Conservation (phyloP, 2,113 vertebrate species). For the Jacana jacana region DNA sequence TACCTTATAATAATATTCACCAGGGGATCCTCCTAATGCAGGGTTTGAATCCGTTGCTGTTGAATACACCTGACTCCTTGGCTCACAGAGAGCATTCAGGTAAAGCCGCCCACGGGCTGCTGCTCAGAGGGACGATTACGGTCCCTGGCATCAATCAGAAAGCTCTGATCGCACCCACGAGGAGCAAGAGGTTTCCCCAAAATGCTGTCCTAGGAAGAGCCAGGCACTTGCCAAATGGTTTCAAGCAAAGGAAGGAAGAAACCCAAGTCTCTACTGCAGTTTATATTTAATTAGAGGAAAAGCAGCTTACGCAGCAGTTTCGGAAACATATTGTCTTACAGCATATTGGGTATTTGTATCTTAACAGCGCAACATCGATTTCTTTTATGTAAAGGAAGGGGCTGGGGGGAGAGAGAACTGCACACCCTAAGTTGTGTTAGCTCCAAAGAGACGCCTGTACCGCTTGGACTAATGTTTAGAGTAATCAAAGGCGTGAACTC, state of each 20-base stretch:
- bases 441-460: constrained; percentile 40
- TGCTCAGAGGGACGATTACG: not conserved
- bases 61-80: not conserved
- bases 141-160: not conserved
- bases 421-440: constrained; percentile 44
- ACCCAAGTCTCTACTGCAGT: not conserved
- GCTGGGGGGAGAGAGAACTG: not conserved
- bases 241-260: constrained; percentile 6
- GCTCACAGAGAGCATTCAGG: not conserved
- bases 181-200: not conserved
- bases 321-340: constrained; percentile 45
- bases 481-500: constrained; percentile 65
- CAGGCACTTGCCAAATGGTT: not conserved
- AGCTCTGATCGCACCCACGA: not conserved
- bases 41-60: not conserved
- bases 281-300: constrained; percentile 57
- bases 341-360: constrained; percentile 54
- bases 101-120: not conserved
- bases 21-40: not conserved
- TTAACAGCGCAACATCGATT: constrained; percentile 37
- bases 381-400: constrained; percentile 34
- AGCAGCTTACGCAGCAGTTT: constrained; percentile 62
- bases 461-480: constrained; percentile 36
- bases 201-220: not conserved
- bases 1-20: constrained; percentile 29